Conservation (phyloP, 2,113 vertebrate species). For the Smithornis capensis region DNA sequence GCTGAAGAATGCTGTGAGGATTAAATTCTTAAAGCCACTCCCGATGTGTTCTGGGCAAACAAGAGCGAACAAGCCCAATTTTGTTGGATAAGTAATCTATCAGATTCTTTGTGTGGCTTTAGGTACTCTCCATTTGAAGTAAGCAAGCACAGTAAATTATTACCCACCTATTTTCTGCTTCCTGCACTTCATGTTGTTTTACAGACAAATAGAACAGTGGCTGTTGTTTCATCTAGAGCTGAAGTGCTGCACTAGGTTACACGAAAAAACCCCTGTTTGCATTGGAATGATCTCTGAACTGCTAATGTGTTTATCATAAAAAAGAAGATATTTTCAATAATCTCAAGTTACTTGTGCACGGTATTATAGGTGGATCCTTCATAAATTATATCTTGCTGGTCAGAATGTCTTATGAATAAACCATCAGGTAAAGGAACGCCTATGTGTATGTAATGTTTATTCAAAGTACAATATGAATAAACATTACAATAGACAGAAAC, state of each 20-base stretch:
- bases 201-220: not conserved
- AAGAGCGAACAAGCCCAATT: not conserved
- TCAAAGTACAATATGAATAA: not conserved
- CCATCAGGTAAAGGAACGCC: not conserved
- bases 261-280: not conserved
- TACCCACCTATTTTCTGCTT: slow-evolving; percentile 43
- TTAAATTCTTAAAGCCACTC: slow-evolving; percentile 1
- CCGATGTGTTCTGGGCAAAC: not conserved
- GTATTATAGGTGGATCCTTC: not conserved
- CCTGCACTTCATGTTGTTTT: not conserved
- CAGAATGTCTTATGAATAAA: not conserved
- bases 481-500: not conserved
- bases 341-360: not conserved
- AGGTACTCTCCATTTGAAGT: not conserved
- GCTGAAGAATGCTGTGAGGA: not conserved
- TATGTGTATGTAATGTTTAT: not conserved
- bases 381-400: not conserved
- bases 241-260: not conserved
- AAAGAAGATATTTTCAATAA: not conserved
- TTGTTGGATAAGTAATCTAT: not conserved
- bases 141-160: slow-evolving; percentile 19
- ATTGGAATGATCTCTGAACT: not conserved
- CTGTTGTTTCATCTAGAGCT: not conserved
- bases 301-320: not conserved
- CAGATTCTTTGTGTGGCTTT: not conserved